phyloP scores from a whole-genome alignment of 1,140 invertebrate species.

The Drosophila kohkoa region DNA sequence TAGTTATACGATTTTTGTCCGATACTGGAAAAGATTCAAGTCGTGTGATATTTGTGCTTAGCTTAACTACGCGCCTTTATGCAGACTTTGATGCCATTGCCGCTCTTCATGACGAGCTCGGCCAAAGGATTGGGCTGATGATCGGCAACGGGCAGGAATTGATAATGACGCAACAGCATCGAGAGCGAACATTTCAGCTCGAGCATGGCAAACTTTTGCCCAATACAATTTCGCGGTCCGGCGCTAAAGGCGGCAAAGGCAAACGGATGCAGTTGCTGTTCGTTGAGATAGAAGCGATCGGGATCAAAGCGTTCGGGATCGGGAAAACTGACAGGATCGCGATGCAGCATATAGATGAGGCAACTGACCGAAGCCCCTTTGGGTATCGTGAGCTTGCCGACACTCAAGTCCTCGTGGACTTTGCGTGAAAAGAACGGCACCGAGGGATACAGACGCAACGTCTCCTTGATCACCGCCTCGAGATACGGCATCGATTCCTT shows the following conservation, averaged over 20 bases:
- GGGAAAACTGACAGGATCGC: slow-evolving; percentile 86
- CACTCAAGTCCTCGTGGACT: slow-evolving; percentile 85
- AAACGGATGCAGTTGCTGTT: slow-evolving; percentile 85
- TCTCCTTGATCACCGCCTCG: slow-evolving; percentile 89
- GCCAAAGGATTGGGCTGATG: slow-evolving; percentile 67
- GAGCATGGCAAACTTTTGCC: slow-evolving; percentile 86
- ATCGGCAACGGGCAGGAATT: slow-evolving; percentile 72
- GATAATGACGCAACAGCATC: slow-evolving; percentile 81
- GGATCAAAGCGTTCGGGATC: slow-evolving; percentile 90
- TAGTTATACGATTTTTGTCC: neutral
- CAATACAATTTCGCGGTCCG: slow-evolving; percentile 89
- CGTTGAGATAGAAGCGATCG: slow-evolving; percentile 87
- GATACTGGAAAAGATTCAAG: neutral
- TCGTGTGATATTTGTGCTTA: neutral
- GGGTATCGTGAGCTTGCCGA: slow-evolving; percentile 84
- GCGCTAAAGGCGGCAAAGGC: slow-evolving; percentile 89
- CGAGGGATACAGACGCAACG: slow-evolving; percentile 88
- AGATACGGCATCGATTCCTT: slow-evolving; percentile 88
- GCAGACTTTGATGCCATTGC: slow-evolving; percentile 82
- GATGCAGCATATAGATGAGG: slow-evolving; percentile 86
- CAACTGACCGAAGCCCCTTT: slow-evolving; percentile 85
- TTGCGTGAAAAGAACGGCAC: slow-evolving; percentile 88
- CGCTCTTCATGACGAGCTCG: slow-evolving; percentile 84
- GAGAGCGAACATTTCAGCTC: slow-evolving; percentile 85
- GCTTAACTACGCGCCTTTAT: slow-evolving; percentile 57